Base-by-base conservation (phyloP, 2,797 vertebrate species). In the Mormyrus hasselquistii region DNA sequence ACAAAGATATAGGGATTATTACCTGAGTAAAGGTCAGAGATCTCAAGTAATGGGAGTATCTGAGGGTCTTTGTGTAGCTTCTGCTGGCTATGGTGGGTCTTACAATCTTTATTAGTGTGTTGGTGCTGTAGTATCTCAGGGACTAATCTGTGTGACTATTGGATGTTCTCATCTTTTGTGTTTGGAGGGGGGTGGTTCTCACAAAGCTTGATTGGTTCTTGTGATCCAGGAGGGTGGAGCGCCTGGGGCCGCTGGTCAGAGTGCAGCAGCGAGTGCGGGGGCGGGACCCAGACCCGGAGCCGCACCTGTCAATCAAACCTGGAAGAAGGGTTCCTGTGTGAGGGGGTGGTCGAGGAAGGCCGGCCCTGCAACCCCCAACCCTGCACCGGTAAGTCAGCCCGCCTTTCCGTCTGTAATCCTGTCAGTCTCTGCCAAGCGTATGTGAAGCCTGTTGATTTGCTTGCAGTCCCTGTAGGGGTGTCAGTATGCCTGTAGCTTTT, bases 251-350 rank as follows among this genome's bases (percentile, higher is more conserved):
- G 96, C 90, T 99, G 99, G 98, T 97, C 98, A 0, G 98, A 97
- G 76, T 99, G 99, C 95, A 99, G 97, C 93, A 97, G 97, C 93
- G 98, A 99, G 92, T 99, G 99, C 16, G 98, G 98, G 0, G 98
- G 97, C 2, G 98, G 99, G 93, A 96, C 98, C 88, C 99, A 99
- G 95, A 97, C 98, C 47, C 97, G 98, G 89, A 98, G 96, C 90
- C 96, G 99, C 41, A 92, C 93, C 86, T 99, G 98, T 91, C 96
- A 97, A 91, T 96, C 98, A 0, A 90, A 93, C 7, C 94, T 92
- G 0, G 97, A 97, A 0, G 93, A 97, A 1, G 94, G 93, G 2
- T 93, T 95, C 4, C 92, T 95, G 89, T 99, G 99, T 86, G 96
- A 97, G 91, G 99, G 99, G 55, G 97, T 98, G 34, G 95, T 99